Percentiles rank a stretch among this genome's conserved stretches.
Evolutionary conservation across 37 sponge, comb jelly and placozoan genomes (phyloP).

Genomic region (Axinella damicornis): DNA sequence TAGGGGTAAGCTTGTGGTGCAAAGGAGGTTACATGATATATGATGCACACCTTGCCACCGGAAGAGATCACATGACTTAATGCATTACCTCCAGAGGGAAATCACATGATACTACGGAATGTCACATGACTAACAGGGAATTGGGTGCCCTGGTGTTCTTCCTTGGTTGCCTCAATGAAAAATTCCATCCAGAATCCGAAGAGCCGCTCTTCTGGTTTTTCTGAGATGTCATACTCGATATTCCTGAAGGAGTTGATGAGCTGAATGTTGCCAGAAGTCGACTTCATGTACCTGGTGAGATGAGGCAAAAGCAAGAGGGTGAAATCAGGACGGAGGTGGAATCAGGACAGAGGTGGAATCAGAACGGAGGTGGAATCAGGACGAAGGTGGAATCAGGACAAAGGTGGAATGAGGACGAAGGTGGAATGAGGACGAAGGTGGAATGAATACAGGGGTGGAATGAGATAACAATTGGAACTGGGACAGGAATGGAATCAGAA

Average conservation of each 20-base stretch:
- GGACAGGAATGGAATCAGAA: background rate
- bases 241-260: conserved; percentile 62
- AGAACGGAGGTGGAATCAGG: background rate
- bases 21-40: too few species aligned
- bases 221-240: conserved; percentile 15
- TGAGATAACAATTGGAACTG: background rate
- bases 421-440: background rate
- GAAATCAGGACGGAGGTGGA: background rate
- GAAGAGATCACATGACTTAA: background rate
- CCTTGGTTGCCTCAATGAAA: conserved; percentile 66
- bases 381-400: background rate
- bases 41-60: too few species aligned
- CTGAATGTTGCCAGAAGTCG: conserved; percentile 78
- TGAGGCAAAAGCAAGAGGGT: background rate
- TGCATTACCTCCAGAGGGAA: background rate
- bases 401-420: background rate
- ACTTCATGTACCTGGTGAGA: conserved; percentile 72
- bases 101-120: background rate
- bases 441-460: background rate
- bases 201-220: conserved; percentile 26
- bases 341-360: background rate
- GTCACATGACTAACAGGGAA: conserved; percentile 60
- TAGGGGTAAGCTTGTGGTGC: too few species aligned
- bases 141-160: conserved; percentile 13
- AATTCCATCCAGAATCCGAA: conserved; percentile 89